A percentile compares a stretch with the other conserved stretches of the same genome.
These are phyloP conservation scores for Epinephelus lanceolatus DNA, from an alignment of 2,113 vertebrate species.

Conservation along the genomic window DNA sequence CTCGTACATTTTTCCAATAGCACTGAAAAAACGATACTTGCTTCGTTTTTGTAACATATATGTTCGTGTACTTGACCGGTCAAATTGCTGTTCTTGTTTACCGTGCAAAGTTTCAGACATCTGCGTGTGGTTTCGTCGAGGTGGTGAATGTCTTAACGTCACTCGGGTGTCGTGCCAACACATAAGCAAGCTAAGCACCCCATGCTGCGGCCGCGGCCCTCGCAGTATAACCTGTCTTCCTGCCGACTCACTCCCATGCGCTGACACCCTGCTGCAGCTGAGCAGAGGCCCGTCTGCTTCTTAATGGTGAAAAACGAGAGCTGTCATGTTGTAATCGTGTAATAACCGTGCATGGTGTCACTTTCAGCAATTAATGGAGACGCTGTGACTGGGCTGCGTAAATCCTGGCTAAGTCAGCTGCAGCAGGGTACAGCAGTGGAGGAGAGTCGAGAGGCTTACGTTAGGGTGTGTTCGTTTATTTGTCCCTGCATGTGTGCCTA, in stretches of 20 bases:
- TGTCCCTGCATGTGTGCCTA: slow-evolving; percentile 17
- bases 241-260: slow-evolving; percentile 54
- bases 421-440: slow-evolving; percentile 43
- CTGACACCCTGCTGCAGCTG: slow-evolving; percentile 73
- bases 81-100: slow-evolving; percentile 25
- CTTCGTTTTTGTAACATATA: slow-evolving; percentile 25
- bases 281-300: slow-evolving; percentile 69
- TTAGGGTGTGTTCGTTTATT: slow-evolving; percentile 48
- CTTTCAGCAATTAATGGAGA: slow-evolving; percentile 84
- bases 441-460: slow-evolving; percentile 53
- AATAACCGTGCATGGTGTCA: slow-evolving; percentile 81
- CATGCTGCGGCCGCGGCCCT: slow-evolving; percentile 41
- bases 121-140: slow-evolving; percentile 3
- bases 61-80: not conserved
- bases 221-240: slow-evolving; percentile 52
- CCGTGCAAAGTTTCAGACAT: slow-evolving; percentile 16
- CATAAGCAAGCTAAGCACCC: slow-evolving; percentile 66
- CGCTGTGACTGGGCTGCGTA: slow-evolving; percentile 78
- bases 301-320: slow-evolving; percentile 83
- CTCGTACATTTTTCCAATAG: not conserved
- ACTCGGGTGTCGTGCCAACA: slow-evolving; percentile 36
- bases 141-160: slow-evolving; percentile 25
- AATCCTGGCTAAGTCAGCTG: slow-evolving; percentile 79
- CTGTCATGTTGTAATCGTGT: slow-evolving; percentile 84
- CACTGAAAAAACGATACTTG: not conserved